A percentile compares a stretch with the other conserved stretches of the same genome.
These are phyloP conservation scores for Leucophenga varia DNA, from an alignment of 1,140 invertebrate species.

Conservation along the genomic window DNA sequence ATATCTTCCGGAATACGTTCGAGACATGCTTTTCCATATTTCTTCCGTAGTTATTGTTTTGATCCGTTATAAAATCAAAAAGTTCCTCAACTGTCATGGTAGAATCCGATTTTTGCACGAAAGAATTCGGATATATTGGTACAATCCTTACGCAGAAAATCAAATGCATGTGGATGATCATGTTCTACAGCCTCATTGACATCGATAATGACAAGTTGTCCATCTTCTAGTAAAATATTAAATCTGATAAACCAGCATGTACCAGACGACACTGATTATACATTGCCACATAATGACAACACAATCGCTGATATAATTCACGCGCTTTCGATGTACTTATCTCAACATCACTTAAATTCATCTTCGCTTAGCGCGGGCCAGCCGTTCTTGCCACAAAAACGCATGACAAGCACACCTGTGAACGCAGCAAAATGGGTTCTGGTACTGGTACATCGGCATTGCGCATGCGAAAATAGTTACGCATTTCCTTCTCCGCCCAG, in stretches of 20 bases:
- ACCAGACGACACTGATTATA: constrained; percentile 93
- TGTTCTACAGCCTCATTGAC: constrained; percentile 98
- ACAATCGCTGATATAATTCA: constrained; percentile 84
- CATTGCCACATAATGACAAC: constrained; percentile 89
- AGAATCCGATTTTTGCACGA: constrained; percentile 80
- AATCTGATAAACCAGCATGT: constrained; percentile 98
- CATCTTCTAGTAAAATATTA: constrained; percentile 86
- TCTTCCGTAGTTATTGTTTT: constrained; percentile 75
- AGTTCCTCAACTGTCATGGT: constrained; percentile 89
- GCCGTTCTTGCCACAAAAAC: constrained; percentile 87
- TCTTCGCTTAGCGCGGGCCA: constrained; percentile 86
- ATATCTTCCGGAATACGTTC: constrained; percentile 71
- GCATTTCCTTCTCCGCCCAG: constrained; percentile 98
- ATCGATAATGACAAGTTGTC: constrained; percentile 89
- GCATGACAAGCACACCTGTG: constrained; percentile 94
- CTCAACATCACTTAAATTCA: no score
- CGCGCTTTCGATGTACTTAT: constrained; percentile 68
- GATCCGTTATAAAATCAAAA: constrained; percentile 95
- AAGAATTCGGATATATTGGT: constrained; percentile 94
- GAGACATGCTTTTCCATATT: constrained; percentile 83
- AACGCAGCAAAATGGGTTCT: constrained; percentile 79
- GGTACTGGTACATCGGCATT: constrained; percentile 78
- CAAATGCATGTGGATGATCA: constrained; percentile 92
- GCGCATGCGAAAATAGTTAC: constrained; percentile 84
- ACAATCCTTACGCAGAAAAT: constrained; percentile 94